Evolutionary conservation across 2,113 vertebrate species (phyloP), one percentile per base, ranked within the genome.

Genomic region (Macrotus californicus): DNA sequence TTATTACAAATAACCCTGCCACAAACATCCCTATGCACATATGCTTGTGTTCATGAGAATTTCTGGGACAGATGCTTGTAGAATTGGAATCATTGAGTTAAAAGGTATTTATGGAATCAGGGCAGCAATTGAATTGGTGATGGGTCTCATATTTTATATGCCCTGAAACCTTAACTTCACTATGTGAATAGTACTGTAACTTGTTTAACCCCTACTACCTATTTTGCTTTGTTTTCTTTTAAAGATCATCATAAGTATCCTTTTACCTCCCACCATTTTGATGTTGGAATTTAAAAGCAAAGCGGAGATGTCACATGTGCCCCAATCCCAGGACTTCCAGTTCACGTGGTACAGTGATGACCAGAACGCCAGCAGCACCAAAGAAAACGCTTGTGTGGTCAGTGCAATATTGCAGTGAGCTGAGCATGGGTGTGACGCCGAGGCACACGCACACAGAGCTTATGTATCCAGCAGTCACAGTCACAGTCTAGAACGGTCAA

Each of bases 221-320:
- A 52, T 79, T 91, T 56, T 64, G n/a, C 34, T 77, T 75, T 95
- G 14, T 81, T 91, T 88, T 93, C 36, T 97, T 85, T 98, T 95
- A 82, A 94, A 99, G 99, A 99, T 99, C 22, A 98, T 99, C 95
- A 90, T 99, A 94, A 99, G 99, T 96, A 99, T 99, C 97, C 98
- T 99, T 39, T 96, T 99, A 43, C 99, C 99, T 76, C 99, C 99
- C 39, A 98, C 98, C 85, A 99, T 99, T 97, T 97, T 99, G 89
- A 98, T 99, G 56, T 80, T 99, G 98, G 99, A 99, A 95, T 99
- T 99, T 98, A 99, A 99, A 98, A 99, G 98, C 98, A 99, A 99
- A 97, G 99, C 99, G 39, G 99, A 99, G 98, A 99, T 99, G 99
- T 99, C 99, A 4, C 99, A 99, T 24, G 98, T 99, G 13, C 99